Evolutionary conservation across 2,888 invertebrate genomes (phyloP), one percentile per base, ranked within the genome.

Genomic region (Drosophila conformis): DNA sequence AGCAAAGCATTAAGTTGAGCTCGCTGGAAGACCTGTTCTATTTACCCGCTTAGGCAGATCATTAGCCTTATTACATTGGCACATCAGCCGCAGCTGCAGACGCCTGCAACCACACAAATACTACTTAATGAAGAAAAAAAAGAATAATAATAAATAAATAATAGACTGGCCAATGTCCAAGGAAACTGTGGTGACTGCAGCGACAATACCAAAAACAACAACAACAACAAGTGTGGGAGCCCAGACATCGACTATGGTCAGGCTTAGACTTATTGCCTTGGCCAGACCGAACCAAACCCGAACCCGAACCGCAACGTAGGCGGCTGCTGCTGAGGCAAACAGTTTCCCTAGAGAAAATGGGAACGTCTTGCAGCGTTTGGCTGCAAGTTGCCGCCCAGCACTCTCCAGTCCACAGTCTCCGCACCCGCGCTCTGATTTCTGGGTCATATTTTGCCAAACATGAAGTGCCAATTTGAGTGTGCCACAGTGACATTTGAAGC

Each of bases 401-500:
- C 68, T 76, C 73, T 76, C 62, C 56, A 36, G 36, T 35, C 54
- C 58, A 25, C 49, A 59, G 64, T 69, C 80, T 66, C 49, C 69
- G 69, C 71, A 66, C 71, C 67, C 68, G 73, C 78, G 63, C 78
- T 79, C 72, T 72, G 74, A 86, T 85, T 88, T 88, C 87, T 85
- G 87, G 87, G 85, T 87, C 89, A 85, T 83, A 78, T 87, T 89
- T 87, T 84, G 82, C 68, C 82, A 74, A 79, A 82, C 77, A 80
- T 74, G 62, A 69, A 83, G 83, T 81, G 78, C 78, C 78, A 73
- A 77, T 73, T 73, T 72, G 78, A 80, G 61, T 81, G 78, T 54
- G 76, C 40, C 57, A 36, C 59, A 83, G 72, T 88, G 85, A 83
- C 82, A 85, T 84, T 89, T 89, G 89, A 85, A 83, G 84, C 87